These are phyloP conservation scores for Seriola dumerili DNA, from an alignment of 2,113 vertebrate genomes.

Conservation along the genomic window DNA sequence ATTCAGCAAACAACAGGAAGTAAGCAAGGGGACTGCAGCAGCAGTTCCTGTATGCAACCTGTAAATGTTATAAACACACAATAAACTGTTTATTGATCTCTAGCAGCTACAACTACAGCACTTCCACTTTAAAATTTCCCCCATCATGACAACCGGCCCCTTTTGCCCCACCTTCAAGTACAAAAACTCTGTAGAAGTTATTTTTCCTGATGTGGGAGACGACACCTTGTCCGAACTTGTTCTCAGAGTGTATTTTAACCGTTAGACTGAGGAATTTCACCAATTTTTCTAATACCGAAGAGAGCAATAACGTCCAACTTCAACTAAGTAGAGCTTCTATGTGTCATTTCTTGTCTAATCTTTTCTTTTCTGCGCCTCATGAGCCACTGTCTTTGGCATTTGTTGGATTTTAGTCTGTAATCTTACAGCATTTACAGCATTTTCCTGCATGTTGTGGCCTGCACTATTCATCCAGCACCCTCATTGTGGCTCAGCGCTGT, in stretches of 20 bases:
- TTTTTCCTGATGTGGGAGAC: background rate
- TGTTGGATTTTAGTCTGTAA: background rate
- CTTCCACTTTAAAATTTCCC: constrained; percentile 16
- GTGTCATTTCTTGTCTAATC: background rate
- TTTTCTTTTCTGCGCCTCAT: background rate
- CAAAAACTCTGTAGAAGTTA: background rate
- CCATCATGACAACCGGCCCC: background rate
- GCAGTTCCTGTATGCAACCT: background rate
- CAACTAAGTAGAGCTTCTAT: background rate
- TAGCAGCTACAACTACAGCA: background rate
- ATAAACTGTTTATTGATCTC: background rate
- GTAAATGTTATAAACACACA: background rate
- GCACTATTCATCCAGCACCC: constrained; percentile 22
- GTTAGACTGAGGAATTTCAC: background rate
- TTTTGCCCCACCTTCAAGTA: constrained; percentile 7
- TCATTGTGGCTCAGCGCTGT: constrained; percentile 53
- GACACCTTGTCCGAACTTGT: background rate
- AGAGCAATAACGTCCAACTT: background rate
- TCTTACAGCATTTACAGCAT: constrained; percentile 28
- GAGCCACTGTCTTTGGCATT: background rate
- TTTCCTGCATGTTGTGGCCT: constrained; percentile 67
- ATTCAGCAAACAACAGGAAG: constrained; percentile 24
- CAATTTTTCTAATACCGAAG: background rate
- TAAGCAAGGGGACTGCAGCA: background rate
- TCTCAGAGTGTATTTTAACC: background rate